Base-by-base conservation (phyloP, 2,797 vertebrate genomes). In the Percopsis omiscomaycus region DNA sequence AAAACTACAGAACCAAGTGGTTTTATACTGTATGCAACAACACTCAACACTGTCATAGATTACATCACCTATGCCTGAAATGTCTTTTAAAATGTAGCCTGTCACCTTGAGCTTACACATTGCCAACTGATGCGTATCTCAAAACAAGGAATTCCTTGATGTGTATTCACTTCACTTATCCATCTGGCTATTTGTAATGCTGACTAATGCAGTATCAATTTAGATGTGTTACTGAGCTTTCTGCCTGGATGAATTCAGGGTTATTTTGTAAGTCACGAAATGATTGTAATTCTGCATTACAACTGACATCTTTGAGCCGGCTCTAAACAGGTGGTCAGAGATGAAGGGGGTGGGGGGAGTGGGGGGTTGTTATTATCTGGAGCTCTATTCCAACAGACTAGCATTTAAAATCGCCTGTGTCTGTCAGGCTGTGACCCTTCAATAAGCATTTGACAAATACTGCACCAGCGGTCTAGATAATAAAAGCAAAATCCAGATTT, bases 401-500 rank as follows among this genome's bases (percentile, higher is more conserved):
- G 28, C 52, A 46, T 16, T 52, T 55, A 52, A 58, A 75, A 73
- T 54, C 68, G 69, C 64, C 60, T 37, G 12, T n/a, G 27, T 53
- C 74, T 67, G 66, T 59, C 73, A 58, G 46, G 47, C 49, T 69
- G 67, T 65, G 59, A 65, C 73, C 57, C 52, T 71, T 84, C 84
- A 80, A 16, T 75, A 80, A 78, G 65, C 82, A 69, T 77, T 74
- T 74, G 67, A 67, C 80, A 85, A 89, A 89, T 73, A 79, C 73
- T 72, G 71, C 63, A 66, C 55, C 10, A 6, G 54, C 73, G 78
- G 73, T 84, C 73, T 56, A 55, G 64, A 73, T 76, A 82, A 87
- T 88, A 90, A 84, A 82, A 74, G 72, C 78, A 63, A 80, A 87
- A 88, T 83, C 71, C 73, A 70, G 79, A 76, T 67, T 79, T 84